Conservation (phyloP, 35 echinoderm and acorn worm genomes). For the Holothuria glaberrima region DNA sequence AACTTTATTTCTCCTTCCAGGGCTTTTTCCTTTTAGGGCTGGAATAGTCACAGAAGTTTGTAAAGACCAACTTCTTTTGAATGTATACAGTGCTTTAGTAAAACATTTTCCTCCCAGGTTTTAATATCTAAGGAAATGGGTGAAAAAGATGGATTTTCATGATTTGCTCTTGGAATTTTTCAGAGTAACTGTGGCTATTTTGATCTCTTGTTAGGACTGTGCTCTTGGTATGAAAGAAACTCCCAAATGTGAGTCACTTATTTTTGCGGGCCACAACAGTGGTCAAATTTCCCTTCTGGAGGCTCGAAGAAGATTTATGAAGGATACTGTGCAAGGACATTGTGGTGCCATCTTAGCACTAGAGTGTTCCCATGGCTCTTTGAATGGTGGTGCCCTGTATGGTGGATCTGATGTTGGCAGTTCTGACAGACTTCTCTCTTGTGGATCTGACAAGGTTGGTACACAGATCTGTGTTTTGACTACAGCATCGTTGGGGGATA, state of each 20-base stretch:
- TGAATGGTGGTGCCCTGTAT: constrained; percentile 31
- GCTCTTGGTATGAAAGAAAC: constrained; percentile 70
- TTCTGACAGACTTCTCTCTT: constrained; percentile 78
- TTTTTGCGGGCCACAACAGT: constrained; percentile 89
- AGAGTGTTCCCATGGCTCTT: constrained; percentile 84
- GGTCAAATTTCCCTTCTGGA: constrained; percentile 87
- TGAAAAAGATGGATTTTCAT: no score
- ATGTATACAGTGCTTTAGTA: no score
- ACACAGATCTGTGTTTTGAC: no score
- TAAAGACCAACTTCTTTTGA: no score
- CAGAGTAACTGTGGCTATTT: no score
- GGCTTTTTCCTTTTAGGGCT: no score
- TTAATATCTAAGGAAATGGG: no score
- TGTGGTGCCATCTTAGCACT: constrained; percentile 69
- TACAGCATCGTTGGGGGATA: no score
- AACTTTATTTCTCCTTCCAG: no score
- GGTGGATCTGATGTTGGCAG: constrained; percentile 20
- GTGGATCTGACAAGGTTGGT: constrained; percentile 85
- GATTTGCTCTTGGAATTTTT: no score
- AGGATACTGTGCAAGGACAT: constrained; percentile 77
- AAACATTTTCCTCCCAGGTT: no score
- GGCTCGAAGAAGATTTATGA: constrained; percentile 66
- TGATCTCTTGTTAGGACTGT: constrained; percentile 60
- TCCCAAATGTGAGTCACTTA: constrained; percentile 61
- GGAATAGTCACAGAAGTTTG: no score